These are phyloP conservation scores for Halcyon chelicuti DNA, from an alignment of 2,797 vertebrate species.

Conservation along the genomic window DNA sequence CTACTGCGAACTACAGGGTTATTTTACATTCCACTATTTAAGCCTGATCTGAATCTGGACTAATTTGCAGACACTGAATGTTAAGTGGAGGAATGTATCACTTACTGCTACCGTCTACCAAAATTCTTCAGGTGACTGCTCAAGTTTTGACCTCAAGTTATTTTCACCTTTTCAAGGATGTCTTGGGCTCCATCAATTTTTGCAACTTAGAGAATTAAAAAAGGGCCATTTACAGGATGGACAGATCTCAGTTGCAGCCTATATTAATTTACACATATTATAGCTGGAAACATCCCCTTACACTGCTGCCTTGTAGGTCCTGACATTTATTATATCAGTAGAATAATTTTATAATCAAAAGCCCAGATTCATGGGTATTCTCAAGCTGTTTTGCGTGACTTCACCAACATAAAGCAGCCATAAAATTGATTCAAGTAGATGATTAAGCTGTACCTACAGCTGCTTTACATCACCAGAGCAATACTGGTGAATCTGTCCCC, in stretches of 20 bases:
- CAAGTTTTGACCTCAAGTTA: neutral
- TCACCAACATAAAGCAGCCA: neutral
- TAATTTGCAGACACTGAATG: neutral
- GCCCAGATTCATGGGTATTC: neutral
- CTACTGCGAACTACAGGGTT: neutral
- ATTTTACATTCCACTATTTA: neutral
- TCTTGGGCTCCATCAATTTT: neutral
- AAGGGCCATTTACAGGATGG: neutral
- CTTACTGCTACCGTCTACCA: neutral
- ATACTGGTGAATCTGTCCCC: neutral
- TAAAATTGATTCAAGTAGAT: conserved; percentile 11
- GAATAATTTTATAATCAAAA: neutral
- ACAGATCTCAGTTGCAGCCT: neutral
- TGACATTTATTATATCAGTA: neutral
- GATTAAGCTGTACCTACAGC: neutral
- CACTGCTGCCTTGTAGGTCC: neutral
- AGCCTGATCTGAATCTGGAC: neutral
- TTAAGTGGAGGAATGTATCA: neutral
- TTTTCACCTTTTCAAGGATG: neutral
- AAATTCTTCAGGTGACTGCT: neutral
- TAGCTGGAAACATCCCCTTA: neutral
- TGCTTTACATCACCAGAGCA: conserved; percentile 4
- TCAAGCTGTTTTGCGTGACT: neutral
- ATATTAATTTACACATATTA: neutral
- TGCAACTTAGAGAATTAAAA: neutral